These are phyloP conservation scores for Pangasianodon hypophthalmus DNA, from an alignment of 2,113 vertebrate genomes.

Conservation along the genomic window DNA sequence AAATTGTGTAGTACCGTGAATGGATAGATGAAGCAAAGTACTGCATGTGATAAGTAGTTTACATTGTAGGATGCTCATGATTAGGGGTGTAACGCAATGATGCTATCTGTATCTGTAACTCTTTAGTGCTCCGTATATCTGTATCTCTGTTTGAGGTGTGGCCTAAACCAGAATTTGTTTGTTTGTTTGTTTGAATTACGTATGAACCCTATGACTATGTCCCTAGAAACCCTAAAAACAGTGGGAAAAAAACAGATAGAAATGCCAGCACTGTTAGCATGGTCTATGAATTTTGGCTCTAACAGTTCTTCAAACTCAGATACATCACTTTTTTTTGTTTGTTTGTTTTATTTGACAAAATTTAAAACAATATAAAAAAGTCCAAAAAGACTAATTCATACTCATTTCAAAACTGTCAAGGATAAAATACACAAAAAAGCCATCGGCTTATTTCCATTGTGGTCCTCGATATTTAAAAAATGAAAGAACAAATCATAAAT, in stretches of 20 bases:
- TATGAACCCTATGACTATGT: neutral
- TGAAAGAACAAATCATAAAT: too few species aligned
- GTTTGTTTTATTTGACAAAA: too few species aligned
- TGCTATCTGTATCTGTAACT: neutral
- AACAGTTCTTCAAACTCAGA: neutral
- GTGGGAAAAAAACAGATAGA: neutral
- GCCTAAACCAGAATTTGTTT: neutral
- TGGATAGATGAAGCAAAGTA: neutral
- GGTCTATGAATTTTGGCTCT: neutral
- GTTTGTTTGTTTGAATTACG: neutral
- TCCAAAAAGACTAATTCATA: too few species aligned
- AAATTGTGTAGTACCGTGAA: neutral
- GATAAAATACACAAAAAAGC: too few species aligned
- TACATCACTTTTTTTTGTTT: too few species aligned
- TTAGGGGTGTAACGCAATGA: neutral
- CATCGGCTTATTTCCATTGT: too few species aligned
- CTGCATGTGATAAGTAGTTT: neutral
- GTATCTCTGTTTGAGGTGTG: neutral
- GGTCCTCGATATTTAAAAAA: too few species aligned
- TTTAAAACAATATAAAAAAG: too few species aligned
- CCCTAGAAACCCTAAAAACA: neutral
- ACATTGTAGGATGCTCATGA: neutral
- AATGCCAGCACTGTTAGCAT: neutral
- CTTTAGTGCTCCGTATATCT: neutral
- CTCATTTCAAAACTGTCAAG: too few species aligned